Base-by-base conservation (phyloP, 2,113 vertebrate genomes). In the Diadophis punctatus region DNA sequence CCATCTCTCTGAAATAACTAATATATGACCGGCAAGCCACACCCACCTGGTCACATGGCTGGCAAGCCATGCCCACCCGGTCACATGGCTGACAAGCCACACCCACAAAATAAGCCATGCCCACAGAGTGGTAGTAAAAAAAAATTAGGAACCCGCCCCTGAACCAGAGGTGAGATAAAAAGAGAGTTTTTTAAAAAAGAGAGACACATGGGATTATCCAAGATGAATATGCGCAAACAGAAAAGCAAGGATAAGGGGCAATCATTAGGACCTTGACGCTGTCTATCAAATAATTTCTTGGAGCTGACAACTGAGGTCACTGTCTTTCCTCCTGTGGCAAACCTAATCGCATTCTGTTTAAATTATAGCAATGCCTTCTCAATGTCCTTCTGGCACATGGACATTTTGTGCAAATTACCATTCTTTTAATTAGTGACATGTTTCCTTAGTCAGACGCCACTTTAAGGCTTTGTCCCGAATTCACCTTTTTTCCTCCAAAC, bases 131-230 rank as follows among this genome's bases (percentile, higher is more conserved):
- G n/a, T n/a, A n/a, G n/a, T n/a, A n/a, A n/a, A n/a, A n/a, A n/a
- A n/a, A n/a, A n/a, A n/a, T n/a, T n/a, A n/a, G n/a, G n/a, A n/a
- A n/a, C n/a, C n/a, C n/a, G n/a, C n/a, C n/a, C n/a, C n/a, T n/a
- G n/a, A n/a, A n/a, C n/a, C n/a, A n/a, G n/a, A n/a, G n/a, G n/a
- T 46, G 46, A 46, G 46, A 43, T 2, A 39, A 25, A 12, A 1
- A 16, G 2, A 25, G 0, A 60, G 1, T n/a, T n/a, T n/a, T n/a
- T n/a, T n/a, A n/a, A n/a, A n/a, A 10, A 0, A 63, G 3, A n/a
- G 30, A n/a, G 30, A 6, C 2, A 55, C 12, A n/a, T n/a, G n/a
- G 16, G 6, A 56, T 20, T 55, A 55, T 23, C 8, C 51, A 22
- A 16, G 51, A 91, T 4, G 25, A 55, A 55, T 30, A 52, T 46